Evolutionary conservation across 2,797 vertebrate genomes (phyloP), one percentile per base, ranked within the genome.

Genomic region (Manis javanica): DNA sequence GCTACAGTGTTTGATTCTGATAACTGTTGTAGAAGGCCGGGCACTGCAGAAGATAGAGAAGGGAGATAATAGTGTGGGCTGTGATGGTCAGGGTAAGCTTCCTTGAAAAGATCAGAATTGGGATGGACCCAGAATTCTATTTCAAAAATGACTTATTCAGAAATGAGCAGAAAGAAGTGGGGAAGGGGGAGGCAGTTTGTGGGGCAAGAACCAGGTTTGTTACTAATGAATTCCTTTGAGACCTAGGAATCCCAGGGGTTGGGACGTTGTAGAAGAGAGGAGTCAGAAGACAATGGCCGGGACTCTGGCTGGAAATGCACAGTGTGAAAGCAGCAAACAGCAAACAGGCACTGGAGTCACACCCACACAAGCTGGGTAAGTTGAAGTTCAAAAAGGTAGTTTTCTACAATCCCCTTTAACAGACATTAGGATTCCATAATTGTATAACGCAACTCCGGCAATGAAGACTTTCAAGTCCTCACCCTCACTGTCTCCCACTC

Each of bases 201-300:
- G 29, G 12, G 15, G 2, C 2, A 90, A 90, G 78, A 71, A 55
- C 21, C 37, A 3, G 4, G 4, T 77, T 86, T 94, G 21, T 64
- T 89, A 69, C 46, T 96, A 96, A 96, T 89, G 39, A 95, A 90
- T 86, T 96, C 93, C 96, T 88, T 57, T 86, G 97, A 87, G 87
- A 96, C n/a, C 55, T 19, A 79, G 87, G 53, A 29, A 63, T 86
- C 97, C 95, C 51, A 21, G 39, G 74, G 31, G 72, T 37, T 55
- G 51, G 26, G 37, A 26, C 21, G 57, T 31, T 82, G 26, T 39
- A 92, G 59, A 87, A 75, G 63, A 82, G 8, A 87, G 23, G 37
- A 81, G 26, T 78, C 51, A 85, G 42, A 82, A 61, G 24, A 82
- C 39, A 69, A n/a, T 24, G 51, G 11, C 21, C 81, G 53, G 63